A percentile compares a stretch with the other conserved stretches of the same genome.
Conservation (phyloP, 2,888 invertebrate genomes). For the Megamerina dolium region DNA sequence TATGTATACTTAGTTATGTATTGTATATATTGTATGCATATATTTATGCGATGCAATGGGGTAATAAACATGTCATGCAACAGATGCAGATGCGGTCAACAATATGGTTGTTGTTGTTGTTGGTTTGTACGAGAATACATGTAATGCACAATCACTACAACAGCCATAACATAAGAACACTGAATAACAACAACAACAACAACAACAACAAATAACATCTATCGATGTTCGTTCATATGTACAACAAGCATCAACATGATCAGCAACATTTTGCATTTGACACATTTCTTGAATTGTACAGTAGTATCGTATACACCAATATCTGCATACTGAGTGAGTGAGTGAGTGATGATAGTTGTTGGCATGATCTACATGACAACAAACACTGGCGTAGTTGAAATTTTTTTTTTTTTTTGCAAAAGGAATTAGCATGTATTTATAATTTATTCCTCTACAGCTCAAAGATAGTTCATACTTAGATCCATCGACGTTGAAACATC, state of each 20-base stretch:
- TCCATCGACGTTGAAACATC: no score
- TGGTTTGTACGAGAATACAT: conserved; percentile 4
- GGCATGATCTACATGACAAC: no score
- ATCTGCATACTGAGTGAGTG: no score
- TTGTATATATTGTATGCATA: background rate
- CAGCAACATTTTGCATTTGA: background rate
- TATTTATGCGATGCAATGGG: conserved; percentile 14
- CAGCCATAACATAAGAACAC: background rate
- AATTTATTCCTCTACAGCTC: no score
- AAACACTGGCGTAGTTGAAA: no score
- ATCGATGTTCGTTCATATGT: background rate
- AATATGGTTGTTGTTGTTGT: background rate
- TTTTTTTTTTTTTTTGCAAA: no score
- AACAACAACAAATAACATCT: conserved; percentile 2
- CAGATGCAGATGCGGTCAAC: conserved; percentile 8
- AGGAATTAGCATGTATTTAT: no score
- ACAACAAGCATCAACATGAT: background rate
- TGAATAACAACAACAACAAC: conserved; percentile 1
- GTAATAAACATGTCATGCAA: conserved; percentile 26
- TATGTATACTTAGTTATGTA: background rate
- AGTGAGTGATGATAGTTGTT: no score
- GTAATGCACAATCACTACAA: conserved; percentile 3
- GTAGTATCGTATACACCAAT: no score
- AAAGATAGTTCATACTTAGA: no score
- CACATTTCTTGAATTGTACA: background rate